Percentiles rank a stretch among this genome's conserved stretches.
Conservation (phyloP, 2,797 vertebrate species). For the Coregonus suidteri region DNA sequence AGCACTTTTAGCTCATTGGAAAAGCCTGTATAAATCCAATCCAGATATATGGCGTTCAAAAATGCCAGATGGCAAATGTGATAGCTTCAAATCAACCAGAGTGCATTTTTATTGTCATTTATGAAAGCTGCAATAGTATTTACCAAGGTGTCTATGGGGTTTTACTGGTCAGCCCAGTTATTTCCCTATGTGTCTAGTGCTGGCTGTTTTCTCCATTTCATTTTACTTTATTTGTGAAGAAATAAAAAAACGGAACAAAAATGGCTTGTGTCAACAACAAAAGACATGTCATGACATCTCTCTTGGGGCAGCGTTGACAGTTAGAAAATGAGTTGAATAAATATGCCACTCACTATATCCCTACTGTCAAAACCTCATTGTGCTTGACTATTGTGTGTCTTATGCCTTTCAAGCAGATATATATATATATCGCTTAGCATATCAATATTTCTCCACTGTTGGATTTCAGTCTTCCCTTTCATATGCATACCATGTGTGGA, state of each 20-base stretch:
- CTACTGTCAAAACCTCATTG: conserved; percentile 50
- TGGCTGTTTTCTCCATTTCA: neutral
- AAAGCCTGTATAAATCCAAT: conserved; percentile 1
- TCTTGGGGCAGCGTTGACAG: conserved; percentile 51
- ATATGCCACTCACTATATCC: conserved; percentile 50
- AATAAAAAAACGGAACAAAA: conserved; percentile 38
- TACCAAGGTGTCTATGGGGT: neutral
- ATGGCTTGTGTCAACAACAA: conserved; percentile 48
- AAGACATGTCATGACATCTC: conserved; percentile 54
- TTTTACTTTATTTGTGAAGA: neutral
- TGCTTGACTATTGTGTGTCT: conserved; percentile 46
- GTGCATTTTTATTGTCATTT: conserved; percentile 20
- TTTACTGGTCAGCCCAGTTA: neutral
- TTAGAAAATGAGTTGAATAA: conserved; percentile 50
- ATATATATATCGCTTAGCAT: conserved; percentile 39
- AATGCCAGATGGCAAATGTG: conserved; percentile 36
- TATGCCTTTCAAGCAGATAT: conserved; percentile 52
- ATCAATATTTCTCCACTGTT: conserved; percentile 37
- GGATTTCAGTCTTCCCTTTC: conserved; percentile 52
- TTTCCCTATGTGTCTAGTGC: conserved; percentile 1
- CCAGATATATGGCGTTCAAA: neutral
- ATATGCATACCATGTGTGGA: conserved; percentile 63
- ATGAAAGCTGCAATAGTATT: conserved; percentile 35
- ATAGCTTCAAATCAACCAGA: conserved; percentile 16
- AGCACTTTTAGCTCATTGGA: neutral